Evolutionary conservation across 2,888 invertebrate species (phyloP), one percentile per base, ranked within the genome.

Genomic region (Lissocephala sabroskyi): DNA sequence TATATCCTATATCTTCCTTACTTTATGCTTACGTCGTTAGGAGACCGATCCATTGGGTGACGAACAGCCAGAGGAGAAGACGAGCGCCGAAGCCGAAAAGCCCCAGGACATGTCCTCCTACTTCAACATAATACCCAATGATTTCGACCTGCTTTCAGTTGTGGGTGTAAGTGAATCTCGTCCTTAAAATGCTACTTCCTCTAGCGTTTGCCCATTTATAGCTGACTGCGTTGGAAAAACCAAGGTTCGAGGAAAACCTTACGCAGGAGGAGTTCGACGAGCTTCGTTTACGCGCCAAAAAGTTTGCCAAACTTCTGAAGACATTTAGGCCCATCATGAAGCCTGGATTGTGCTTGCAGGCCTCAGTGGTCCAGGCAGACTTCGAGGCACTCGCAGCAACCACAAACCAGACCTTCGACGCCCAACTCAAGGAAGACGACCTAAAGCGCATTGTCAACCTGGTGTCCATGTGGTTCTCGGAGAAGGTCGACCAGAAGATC

Each of bases 381-480:
- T 32, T 14, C 7, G 32, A n/a, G 7, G 13, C n/a, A 32, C 1
- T 32, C 13, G 1, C 32, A 13, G 2, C n/a, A 32, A 5, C 32
- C 2, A 32, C 32, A 13, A 32, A 32, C 13, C 6, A 13, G n/a
- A 11, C 32, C 2, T 32, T 32, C 7, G 13, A 6, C 5, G 13
- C 11, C 7, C 1, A 19, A 40, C 10, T 23, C 1, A 23, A n/a
- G 2, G 17, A 16, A 37, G 11, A 9, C 4, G 74, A 79, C 13
- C 1, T 65, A 0, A 79, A 76, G 45, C 74, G 71, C 1, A 47
- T 79, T 33, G 28, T 62, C 1, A 80, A 79, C 51, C 45, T 74
- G n/a, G 51, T 79, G 3, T 50, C 51, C 0, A 16, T 41, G 3
- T 79, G 79, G 80, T 48, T 66, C 45, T 18, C 33, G 2, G 13